Conservation (phyloP, 2,888 invertebrate genomes). For the Sminthurides aquaticus region DNA sequence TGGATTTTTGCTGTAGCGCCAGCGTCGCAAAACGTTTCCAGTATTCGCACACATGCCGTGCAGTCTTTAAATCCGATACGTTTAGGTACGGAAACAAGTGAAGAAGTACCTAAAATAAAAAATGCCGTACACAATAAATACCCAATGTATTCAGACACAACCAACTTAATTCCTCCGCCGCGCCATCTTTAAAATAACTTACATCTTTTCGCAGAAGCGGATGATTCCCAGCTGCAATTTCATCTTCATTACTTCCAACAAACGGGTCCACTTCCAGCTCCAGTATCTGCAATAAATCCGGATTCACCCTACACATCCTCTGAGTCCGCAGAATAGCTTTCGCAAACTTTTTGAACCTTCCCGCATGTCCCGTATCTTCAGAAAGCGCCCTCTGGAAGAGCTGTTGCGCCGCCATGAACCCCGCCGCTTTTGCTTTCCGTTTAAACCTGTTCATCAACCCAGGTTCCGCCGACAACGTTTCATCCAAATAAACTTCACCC, state of each 20-base stretch:
- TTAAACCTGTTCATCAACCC: neutral
- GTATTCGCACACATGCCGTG: constrained; percentile 4
- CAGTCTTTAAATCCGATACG: constrained; percentile 6
- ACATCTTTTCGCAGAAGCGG: constrained; percentile 5
- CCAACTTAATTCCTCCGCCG: too few species aligned
- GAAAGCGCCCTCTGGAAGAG: neutral
- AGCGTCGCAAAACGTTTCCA: constrained; percentile 11
- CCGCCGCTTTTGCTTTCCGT: neutral
- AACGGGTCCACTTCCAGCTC: neutral
- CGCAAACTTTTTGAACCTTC: constrained; percentile 11
- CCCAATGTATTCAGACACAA: too few species aligned
- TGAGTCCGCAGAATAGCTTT: neutral
- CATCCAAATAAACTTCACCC: neutral
- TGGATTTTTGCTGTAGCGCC: neutral
- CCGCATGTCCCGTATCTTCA: neutral
- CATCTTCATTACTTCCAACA: constrained; percentile 9
- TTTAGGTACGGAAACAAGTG: constrained; percentile 8
- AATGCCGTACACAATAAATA: too few species aligned
- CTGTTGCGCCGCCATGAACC: neutral
- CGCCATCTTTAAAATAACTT: too few species aligned
- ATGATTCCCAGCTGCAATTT: constrained; percentile 4
- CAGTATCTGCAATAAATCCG: neutral
- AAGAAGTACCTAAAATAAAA: constrained; percentile 2
- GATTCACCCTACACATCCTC: neutral
- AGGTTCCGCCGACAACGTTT: neutral